These are phyloP conservation scores for Cecropterus lyciades DNA, from an alignment of 1,140 invertebrate species.

Conservation along the genomic window DNA sequence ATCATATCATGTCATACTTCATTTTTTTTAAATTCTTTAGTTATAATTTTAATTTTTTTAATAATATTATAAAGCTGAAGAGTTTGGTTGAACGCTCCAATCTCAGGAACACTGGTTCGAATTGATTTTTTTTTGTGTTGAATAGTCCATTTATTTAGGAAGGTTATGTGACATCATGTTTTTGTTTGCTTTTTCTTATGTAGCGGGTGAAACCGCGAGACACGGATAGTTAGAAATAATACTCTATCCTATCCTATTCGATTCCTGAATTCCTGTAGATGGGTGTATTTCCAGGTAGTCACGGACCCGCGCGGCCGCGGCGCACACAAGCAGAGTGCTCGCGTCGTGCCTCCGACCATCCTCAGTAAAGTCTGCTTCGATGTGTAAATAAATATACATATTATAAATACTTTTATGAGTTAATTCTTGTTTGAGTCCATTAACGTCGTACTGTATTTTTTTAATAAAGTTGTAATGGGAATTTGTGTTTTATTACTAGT, in stretches of 20 bases:
- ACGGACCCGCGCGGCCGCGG: constrained; percentile 45
- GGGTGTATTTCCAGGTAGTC: constrained; percentile 65
- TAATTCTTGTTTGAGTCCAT: constrained; percentile 11
- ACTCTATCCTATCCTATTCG: background rate
- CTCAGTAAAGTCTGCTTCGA: constrained; percentile 58
- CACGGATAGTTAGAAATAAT: no score
- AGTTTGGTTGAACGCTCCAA: no score
- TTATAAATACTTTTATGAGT: background rate
- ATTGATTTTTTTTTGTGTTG: no score
- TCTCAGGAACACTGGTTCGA: no score
- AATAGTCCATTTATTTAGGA: no score
- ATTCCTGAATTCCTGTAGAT: constrained; percentile 38
- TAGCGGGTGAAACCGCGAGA: no score
- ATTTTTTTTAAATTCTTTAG: no score
- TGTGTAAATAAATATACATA: constrained; percentile 49
- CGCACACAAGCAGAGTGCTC: constrained; percentile 39
- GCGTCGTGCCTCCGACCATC: constrained; percentile 28
- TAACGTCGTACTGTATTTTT: constrained; percentile 16
- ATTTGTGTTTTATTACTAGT: background rate
- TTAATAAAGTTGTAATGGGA: constrained; percentile 22
- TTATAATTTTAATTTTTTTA: no score
- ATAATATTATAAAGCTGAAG: no score
- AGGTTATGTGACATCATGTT: no score
- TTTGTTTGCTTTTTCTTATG: no score
- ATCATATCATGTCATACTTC: no score